Evolutionary conservation across 2,797 vertebrate genomes (phyloP).

Genomic region (Silurus aristotelis): DNA sequence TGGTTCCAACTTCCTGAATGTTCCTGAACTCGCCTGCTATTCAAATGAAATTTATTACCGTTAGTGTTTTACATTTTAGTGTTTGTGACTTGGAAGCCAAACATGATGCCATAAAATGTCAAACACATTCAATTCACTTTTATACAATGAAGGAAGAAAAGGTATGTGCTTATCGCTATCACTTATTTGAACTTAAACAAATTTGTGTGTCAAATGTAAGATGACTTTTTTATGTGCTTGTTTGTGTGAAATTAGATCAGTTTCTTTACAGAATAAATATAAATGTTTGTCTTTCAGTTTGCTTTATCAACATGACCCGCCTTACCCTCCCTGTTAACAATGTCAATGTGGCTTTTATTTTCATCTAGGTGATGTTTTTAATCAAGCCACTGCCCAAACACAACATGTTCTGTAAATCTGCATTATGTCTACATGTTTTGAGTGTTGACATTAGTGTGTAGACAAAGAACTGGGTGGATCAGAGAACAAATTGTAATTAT

Average conservation of each 20-base stretch:
- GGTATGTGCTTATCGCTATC: background rate
- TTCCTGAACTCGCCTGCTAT: background rate
- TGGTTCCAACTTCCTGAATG: background rate
- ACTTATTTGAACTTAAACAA: background rate
- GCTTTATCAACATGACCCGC: background rate
- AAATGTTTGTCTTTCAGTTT: background rate
- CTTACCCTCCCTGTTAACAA: background rate
- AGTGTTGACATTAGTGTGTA: conserved; percentile 47
- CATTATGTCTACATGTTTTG: conserved; percentile 49
- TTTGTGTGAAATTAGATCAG: background rate
- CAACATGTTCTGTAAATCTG: conserved; percentile 45
- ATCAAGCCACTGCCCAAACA: conserved; percentile 26
- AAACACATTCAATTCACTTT: background rate
- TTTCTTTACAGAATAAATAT: background rate
- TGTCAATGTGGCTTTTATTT: background rate
- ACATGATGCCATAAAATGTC: background rate
- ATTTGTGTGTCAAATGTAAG: too few relatives aligned
- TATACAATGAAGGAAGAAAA: background rate
- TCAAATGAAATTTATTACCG: too few relatives aligned
- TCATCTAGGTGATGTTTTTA: conserved; percentile 28
- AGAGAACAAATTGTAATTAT: conserved; percentile 43
- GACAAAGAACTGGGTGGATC: conserved; percentile 56
- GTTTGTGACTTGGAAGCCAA: background rate
- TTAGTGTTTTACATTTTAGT: background rate
- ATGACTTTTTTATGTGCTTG: background rate